Evolutionary conservation across 2,113 vertebrate species (phyloP).

Genomic region (Artemisiospiza belli): DNA sequence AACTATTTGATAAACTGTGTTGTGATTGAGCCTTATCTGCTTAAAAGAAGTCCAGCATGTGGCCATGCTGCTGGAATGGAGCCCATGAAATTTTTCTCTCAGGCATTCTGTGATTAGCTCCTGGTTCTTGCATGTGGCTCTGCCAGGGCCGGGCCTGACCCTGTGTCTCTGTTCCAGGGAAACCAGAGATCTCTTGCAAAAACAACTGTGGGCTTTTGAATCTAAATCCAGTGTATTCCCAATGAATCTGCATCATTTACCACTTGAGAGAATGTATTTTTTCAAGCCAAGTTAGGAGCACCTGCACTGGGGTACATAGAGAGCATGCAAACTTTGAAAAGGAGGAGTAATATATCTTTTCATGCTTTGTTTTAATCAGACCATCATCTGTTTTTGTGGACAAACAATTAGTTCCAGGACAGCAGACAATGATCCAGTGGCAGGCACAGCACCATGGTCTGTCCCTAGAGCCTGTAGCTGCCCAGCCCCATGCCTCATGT

Average conservation of each 20-base stretch:
- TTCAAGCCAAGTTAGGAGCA: background rate
- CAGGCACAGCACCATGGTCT: background rate
- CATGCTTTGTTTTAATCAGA: background rate
- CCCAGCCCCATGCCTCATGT: accelerated
- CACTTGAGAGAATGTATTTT: background rate
- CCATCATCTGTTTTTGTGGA: background rate
- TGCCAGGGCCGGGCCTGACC: background rate
- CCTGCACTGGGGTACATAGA: background rate
- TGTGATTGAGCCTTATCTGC: background rate
- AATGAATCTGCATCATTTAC: background rate
- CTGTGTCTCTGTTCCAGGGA: background rate
- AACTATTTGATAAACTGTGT: background rate
- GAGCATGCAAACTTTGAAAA: accelerated
- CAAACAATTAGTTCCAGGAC: background rate
- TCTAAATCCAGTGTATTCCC: background rate
- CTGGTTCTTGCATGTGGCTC: background rate
- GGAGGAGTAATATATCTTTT: background rate
- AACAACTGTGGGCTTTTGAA: background rate
- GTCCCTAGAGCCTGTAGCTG: background rate
- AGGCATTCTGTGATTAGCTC: background rate
- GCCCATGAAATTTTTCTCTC: background rate
- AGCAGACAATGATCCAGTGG: background rate
- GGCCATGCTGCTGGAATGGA: background rate
- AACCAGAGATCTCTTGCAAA: background rate
- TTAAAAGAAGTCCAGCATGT: background rate